Evolutionary conservation across 2,888 invertebrate genomes (phyloP).

Genomic region (Fragum whitleyi): DNA sequence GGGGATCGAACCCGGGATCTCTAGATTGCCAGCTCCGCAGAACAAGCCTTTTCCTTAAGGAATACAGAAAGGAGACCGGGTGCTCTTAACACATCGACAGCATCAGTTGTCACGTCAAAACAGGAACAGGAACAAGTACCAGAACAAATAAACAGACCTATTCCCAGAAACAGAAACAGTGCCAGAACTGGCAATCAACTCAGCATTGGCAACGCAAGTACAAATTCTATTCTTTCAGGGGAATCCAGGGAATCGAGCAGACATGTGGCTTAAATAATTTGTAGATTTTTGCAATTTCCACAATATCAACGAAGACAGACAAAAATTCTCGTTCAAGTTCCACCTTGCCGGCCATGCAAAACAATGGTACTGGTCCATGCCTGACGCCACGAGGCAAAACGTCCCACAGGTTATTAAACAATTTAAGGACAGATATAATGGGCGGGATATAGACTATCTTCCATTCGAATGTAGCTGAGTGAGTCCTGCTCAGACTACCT

Average conservation of each 20-base stretch:
- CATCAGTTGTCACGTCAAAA: too few species aligned
- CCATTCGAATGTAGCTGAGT: background rate
- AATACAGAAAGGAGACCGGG: too few species aligned
- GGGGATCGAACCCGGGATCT: too few species aligned
- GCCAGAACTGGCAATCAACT: background rate
- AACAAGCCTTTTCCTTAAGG: too few species aligned
- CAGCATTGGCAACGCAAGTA: background rate
- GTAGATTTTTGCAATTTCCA: conserved; percentile 2
- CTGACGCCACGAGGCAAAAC: background rate
- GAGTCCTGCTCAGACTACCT: background rate
- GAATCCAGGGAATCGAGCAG: conserved; percentile 6
- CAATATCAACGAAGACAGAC: too few species aligned
- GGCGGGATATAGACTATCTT: background rate
- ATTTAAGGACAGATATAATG: background rate
- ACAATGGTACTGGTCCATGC: conserved; percentile 4
- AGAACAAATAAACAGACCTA: too few species aligned
- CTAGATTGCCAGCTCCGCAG: too few species aligned
- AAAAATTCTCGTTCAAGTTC: background rate
- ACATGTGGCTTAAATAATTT: background rate
- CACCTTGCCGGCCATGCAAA: background rate
- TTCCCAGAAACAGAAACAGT: too few species aligned
- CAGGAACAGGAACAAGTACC: too few species aligned
- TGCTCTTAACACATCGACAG: too few species aligned
- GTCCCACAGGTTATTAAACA: background rate
- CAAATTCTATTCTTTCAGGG: background rate